Evolutionary conservation across 2,888 invertebrate genomes (phyloP), one percentile per base, ranked within the genome.

Genomic region (Rutpela maculata): DNA sequence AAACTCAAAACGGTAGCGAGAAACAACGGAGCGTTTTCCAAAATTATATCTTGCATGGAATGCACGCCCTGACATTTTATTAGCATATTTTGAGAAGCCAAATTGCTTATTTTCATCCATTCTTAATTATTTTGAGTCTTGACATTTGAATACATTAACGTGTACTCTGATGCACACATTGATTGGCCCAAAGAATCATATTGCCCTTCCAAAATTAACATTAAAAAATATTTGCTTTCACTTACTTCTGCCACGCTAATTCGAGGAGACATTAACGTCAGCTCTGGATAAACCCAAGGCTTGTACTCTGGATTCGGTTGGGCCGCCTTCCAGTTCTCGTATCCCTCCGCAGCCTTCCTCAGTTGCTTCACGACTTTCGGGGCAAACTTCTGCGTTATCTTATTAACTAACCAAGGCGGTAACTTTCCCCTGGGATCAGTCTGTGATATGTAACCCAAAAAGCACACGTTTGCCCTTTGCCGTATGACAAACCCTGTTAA

Each of bases 371-470:
- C 94, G 87, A 97, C 93, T 88, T 96, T 95, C 0, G 98, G 98
- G 0, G 97, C 97, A 85, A 97, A 92, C 86, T 95, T 95, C 80
- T 96, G 95, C 43, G 97, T 96, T 12, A 96, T 91, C 89, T 94
- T 96, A 90, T 98, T 98, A 62, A 97, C 96, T 76, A 97, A 91
- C 97, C 97, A 98, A 9, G 95, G 94, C 0, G 98, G 98, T 75
- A 98, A 91, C 62, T 94, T 94, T 81, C 97, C 98, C 87, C 95
- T 94, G 11, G 97, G 97, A 90, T 98, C 98, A 5, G 96, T 96
- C 86, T 97, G 96, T 1, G 97, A 95, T 43, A 98, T 94, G 89
- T 98, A 98, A 22, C 96, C 96, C 75, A 98, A 91, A 90, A 95
- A 94, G 87, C 96, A 95, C 79, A 95, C 95, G 71, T 88, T 89